Evolutionary conservation across 2,888 invertebrate genomes (phyloP), one percentile per base, ranked within the genome.

Genomic region (Stomorhina lunata): DNA sequence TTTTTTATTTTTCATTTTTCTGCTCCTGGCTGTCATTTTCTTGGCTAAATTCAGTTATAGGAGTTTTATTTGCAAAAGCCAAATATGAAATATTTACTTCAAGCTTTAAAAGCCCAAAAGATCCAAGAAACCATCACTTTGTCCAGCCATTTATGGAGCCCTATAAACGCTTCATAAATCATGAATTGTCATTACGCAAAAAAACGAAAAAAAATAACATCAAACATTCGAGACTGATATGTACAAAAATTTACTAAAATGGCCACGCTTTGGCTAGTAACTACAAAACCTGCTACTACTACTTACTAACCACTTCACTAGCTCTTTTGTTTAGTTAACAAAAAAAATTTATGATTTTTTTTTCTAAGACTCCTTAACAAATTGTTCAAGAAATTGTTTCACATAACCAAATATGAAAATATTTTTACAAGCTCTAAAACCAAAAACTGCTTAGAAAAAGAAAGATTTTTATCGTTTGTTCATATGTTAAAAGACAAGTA

Each of bases 141-240:
- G 82, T 79, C 65, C 69, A 20, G 32, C 82, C 82, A 82, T 82
- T 79, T 82, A 82, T 79, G 79, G 82, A 82, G 79, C 78, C 79
- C 82, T 75, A 82, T 82, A 82, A 79, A 82, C 75, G 82, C 82
- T 82, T 82, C 78, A 82, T 82, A 82, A 82, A 82, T 82, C 82
- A 82, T 82, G 82, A 79, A 82, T 71, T 82, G 82, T 75, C 82
- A 82, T 65, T 79, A 43, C 43, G 59, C n/a, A 7, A 6, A 43
- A 15, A 17, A 2, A 15, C n/a, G 5, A n/a, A n/a, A n/a, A n/a
- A n/a, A n/a, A n/a, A n/a, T n/a, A 59, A 77, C 81, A 81, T 77
- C 76, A 81, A 81, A 66, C 71, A 72, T n/a, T n/a, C n/a, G n/a
- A n/a, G n/a, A n/a, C n/a, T n/a, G n/a, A n/a, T n/a, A 15, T 40